phyloP scores from a whole-genome alignment of 1,140 invertebrate genomes.

The Zaprionus kolodkinae region DNA sequence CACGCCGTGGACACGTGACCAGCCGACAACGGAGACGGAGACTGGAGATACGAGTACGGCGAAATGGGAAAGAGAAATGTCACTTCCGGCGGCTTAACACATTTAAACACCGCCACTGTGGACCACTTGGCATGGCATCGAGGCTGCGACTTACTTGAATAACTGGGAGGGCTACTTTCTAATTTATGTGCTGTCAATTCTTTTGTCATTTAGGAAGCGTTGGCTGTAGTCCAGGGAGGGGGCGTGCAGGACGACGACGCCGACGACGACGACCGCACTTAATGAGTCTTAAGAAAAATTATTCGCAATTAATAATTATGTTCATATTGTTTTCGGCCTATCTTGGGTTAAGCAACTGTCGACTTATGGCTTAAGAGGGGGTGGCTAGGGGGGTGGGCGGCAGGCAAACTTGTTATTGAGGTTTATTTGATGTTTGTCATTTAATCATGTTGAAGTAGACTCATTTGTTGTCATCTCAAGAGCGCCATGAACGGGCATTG shows the following conservation, averaged over 20 bases:
- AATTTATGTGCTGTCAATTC: slow-evolving; percentile 76
- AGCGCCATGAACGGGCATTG: slow-evolving; percentile 28
- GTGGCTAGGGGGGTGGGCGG: neutral
- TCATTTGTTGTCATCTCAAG: slow-evolving; percentile 62
- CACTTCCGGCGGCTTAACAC: slow-evolving; percentile 75
- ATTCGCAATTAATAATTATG: slow-evolving; percentile 81
- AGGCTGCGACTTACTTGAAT: too few species aligned
- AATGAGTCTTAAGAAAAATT: slow-evolving; percentile 81
- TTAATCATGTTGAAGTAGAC: slow-evolving; percentile 68
- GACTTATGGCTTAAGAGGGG: slow-evolving; percentile 18
- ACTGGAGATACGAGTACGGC: neutral
- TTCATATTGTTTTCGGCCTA: slow-evolving; percentile 73
- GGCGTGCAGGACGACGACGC: slow-evolving; percentile 55
- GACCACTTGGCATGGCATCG: slow-evolving; percentile 22
- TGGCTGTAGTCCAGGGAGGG: slow-evolving; percentile 31
- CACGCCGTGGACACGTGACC: slow-evolving; percentile 70
- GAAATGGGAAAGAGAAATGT: slow-evolving; percentile 62
- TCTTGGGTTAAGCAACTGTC: slow-evolving; percentile 24
- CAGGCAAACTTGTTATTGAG: slow-evolving; percentile 64
- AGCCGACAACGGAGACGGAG: slow-evolving; percentile 3
- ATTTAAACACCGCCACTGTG: slow-evolving; percentile 56
- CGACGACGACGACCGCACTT: slow-evolving; percentile 60
- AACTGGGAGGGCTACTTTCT: slow-evolving; percentile 52
- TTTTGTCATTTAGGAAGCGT: slow-evolving; percentile 61
- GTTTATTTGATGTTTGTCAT: slow-evolving; percentile 76